Percentiles rank a stretch among this genome's conserved stretches.
These are phyloP conservation scores for Bujurquina vittata DNA, from an alignment of 2,113 vertebrate genomes.

Conservation along the genomic window DNA sequence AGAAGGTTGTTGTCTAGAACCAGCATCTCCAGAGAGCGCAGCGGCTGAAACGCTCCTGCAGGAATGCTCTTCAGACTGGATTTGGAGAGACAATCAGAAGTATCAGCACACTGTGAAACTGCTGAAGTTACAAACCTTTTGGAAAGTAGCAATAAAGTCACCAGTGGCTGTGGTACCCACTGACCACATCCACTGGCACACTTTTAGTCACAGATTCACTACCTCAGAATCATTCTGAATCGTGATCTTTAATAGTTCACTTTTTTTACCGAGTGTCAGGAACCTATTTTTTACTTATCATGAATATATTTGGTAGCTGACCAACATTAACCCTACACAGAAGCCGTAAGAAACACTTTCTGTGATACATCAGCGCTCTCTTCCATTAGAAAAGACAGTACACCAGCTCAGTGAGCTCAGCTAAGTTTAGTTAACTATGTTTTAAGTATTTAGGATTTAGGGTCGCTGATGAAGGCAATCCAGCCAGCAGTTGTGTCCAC, in stretches of 20 bases:
- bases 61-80: slow-evolving; percentile 71
- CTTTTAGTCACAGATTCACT: too few species aligned
- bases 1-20: slow-evolving; percentile 82
- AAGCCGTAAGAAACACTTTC: not conserved
- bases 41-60: slow-evolving; percentile 59
- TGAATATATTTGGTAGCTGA: not conserved
- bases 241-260: too few species aligned
- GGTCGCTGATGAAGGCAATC: too few species aligned
- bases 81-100: not conserved
- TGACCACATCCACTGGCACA: too few species aligned
- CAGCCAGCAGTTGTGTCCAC: too few species aligned
- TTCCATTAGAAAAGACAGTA: not conserved
- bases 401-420: too few species aligned
- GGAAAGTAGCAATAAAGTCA: not conserved
- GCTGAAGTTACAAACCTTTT: not conserved
- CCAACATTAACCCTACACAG: not conserved
- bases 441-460: too few species aligned
- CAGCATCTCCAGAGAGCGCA: slow-evolving; percentile 77
- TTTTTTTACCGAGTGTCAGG: too few species aligned
- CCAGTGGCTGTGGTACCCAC: not conserved
- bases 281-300: too few species aligned
- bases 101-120: not conserved
- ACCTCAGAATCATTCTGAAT: too few species aligned
- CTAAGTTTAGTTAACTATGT: too few species aligned
- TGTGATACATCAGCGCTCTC: not conserved